Conservation (phyloP, 2,888 invertebrate species). For the Drosophila lutescens region DNA sequence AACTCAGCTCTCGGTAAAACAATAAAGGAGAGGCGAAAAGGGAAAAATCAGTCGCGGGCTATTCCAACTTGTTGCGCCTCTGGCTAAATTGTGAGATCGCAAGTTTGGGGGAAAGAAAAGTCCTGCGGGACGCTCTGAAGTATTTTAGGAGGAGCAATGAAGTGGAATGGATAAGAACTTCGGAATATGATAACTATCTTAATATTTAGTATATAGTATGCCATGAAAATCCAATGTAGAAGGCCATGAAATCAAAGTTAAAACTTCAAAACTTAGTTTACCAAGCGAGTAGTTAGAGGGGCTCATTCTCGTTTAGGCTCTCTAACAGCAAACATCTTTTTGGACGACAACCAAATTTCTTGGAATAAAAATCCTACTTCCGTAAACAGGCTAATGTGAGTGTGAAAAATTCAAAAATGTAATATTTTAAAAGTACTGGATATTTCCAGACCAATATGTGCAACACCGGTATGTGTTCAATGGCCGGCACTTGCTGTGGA, state of each 20-base stretch:
- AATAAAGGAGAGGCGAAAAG: slow-evolving; percentile 38
- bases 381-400: slow-evolving; percentile 62
- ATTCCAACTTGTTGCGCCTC: slow-evolving; percentile 39
- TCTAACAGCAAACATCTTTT: slow-evolving; percentile 48
- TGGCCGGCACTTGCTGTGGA: slow-evolving; percentile 70
- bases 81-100: slow-evolving; percentile 39
- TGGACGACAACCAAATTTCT: slow-evolving; percentile 23
- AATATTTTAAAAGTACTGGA: neutral
- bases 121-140: slow-evolving; percentile 36
- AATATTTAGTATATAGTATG: too few relatives aligned
- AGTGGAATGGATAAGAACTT: too few relatives aligned
- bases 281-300: accelerated
- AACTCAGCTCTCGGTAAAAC: slow-evolving; percentile 48
- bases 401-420: neutral
- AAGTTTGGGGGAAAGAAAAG: slow-evolving; percentile 4
- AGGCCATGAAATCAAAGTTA: slow-evolving; percentile 10
- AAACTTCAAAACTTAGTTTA: neutral
- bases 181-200: too few relatives aligned
- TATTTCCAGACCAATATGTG: slow-evolving; percentile 48
- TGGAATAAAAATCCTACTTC: slow-evolving; percentile 56
- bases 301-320: slow-evolving; percentile 43
- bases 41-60: slow-evolving; percentile 17
- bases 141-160: slow-evolving; percentile 59
- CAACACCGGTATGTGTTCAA: slow-evolving; percentile 64
- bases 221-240: slow-evolving; percentile 1